Base-by-base conservation (phyloP, 1,140 invertebrate species). In the Bombyx mandarina region DNA sequence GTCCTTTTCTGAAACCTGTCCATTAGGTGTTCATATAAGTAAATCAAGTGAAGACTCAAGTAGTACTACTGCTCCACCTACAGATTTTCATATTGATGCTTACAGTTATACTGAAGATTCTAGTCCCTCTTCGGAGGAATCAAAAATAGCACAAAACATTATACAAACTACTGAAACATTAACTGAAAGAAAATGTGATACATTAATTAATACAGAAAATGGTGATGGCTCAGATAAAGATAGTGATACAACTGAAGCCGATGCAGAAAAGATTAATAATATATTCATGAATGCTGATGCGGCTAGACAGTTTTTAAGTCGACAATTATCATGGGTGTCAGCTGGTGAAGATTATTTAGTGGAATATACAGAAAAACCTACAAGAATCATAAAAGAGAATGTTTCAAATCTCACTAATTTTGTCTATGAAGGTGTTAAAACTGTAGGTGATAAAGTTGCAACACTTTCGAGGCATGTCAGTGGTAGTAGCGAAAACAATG, bases 381-480 rank as follows among this genome's bases (percentile, higher is more conserved):
- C 91, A 7, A 90, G 90, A 75, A 87, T 92, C 52, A 91, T 93
- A 12, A 92, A 92, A 75, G 91, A 93, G 77, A 93, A 93, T 86
- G 91, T 93, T 7, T 92, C 91, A n/a, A 93, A 91, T 73, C 89
- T 94, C 67, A 93, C 93, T 7, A 93, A 90, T 77, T 88, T 93
- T 66, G 93, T 94, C 12, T 93, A 92, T 73, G 92, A 93, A 80
- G 91, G 93, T 44, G 93, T 94, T 0, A 92, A 92, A 82, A 94
- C 91, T 47, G 91, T 94, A 3, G 92, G 93, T 3, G 92, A 93
- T 70, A 93, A 93, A 88, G 92, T 93, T 46, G 92, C 90, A 35
- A 93, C 91, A 54, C 73, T 94, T 54, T 93, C 93, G 8, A 87
- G 93, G 54, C 93, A 94, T 82, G 91, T 94, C 48, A 94, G 93